Evolutionary conservation across 2,113 vertebrate genomes (phyloP).

Genomic region (Callithrix jacchus): DNA sequence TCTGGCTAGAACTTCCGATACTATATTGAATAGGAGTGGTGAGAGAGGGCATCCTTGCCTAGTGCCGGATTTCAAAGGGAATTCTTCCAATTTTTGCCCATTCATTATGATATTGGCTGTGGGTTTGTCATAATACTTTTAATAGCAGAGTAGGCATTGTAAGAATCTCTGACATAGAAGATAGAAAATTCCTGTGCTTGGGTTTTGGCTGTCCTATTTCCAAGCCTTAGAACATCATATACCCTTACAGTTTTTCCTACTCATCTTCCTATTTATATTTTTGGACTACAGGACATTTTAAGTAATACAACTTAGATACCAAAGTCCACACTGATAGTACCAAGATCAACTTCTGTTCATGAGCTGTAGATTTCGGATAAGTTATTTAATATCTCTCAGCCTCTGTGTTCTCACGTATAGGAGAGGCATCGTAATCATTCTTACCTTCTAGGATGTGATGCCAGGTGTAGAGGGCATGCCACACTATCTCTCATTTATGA

Average conservation of each 20-base stretch:
- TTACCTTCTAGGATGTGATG: background rate
- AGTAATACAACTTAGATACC: background rate
- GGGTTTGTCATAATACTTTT: background rate
- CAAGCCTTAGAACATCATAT: background rate
- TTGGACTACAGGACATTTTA: background rate
- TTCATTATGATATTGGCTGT: no score
- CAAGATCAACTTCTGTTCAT: background rate
- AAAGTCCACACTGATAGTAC: background rate
- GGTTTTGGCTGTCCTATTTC: background rate
- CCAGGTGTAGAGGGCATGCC: background rate
- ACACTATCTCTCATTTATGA: background rate
- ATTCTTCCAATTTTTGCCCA: no score
- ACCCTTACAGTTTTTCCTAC: background rate
- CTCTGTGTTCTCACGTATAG: background rate
- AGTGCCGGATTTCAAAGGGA: no score
- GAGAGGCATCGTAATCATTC: background rate
- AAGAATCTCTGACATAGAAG: background rate
- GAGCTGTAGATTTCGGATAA: background rate
- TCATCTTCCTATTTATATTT: background rate
- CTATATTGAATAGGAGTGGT: no score
- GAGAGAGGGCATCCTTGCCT: no score
- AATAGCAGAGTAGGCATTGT: background rate
- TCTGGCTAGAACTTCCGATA: no score
- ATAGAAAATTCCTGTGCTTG: background rate
- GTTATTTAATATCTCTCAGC: background rate